phyloP scores from a whole-genome alignment of 2,113 vertebrate species.

The Sterna hirundo region DNA sequence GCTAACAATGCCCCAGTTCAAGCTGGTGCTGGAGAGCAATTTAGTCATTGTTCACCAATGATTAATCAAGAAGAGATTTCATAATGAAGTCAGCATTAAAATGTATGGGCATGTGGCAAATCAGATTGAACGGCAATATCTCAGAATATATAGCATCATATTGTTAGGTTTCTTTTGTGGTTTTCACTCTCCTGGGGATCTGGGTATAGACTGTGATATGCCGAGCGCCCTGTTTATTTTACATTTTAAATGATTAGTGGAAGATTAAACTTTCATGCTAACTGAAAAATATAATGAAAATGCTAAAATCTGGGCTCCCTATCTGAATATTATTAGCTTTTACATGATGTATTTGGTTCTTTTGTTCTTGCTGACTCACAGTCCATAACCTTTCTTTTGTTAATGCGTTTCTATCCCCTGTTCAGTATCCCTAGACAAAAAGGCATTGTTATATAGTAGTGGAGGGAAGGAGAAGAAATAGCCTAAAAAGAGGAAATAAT shows the following conservation, averaged over 20 bases:
- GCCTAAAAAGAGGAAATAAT: not conserved
- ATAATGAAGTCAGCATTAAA: constrained; percentile 49
- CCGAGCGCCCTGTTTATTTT: constrained; percentile 39
- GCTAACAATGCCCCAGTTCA: constrained; percentile 40
- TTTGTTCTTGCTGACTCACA: constrained; percentile 62
- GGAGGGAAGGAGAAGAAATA: not conserved
- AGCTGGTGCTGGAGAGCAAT: constrained; percentile 25
- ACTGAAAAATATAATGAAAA: constrained; percentile 61
- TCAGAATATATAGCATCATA: constrained; percentile 62
- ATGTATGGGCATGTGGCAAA: constrained; percentile 49
- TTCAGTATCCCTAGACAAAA: constrained; percentile 26
- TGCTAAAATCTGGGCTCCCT: constrained; percentile 47
- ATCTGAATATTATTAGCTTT: constrained; percentile 64
- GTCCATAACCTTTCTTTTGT: constrained; percentile 45
- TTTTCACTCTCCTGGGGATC: constrained; percentile 47
- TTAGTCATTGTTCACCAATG: constrained; percentile 33
- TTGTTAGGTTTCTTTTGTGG: constrained; percentile 57
- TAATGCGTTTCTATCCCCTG: constrained; percentile 39
- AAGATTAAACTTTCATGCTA: constrained; percentile 63
- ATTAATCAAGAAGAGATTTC: constrained; percentile 44
- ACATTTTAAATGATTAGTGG: constrained; percentile 57
- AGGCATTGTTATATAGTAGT: not conserved
- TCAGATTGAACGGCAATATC: constrained; percentile 42
- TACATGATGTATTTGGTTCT: constrained; percentile 43
- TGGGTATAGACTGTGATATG: constrained; percentile 5